These are phyloP conservation scores for Argentina silus DNA, from an alignment of 2,797 vertebrate species.

Conservation along the genomic window DNA sequence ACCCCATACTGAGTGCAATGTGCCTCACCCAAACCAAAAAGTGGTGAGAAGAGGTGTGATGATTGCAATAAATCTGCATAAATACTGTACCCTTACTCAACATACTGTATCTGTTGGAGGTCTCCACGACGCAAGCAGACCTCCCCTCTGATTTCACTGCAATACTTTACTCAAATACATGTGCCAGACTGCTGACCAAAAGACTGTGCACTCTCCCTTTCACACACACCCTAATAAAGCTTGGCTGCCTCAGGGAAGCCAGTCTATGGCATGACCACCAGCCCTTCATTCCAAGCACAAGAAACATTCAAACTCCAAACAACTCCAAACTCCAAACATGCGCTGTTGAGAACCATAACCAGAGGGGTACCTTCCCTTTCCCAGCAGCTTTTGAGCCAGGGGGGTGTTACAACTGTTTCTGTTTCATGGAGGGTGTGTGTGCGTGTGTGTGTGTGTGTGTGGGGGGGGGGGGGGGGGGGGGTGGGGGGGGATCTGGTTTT, in stretches of 20 bases:
- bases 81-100: too few species aligned
- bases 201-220: too few species aligned
- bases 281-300: not conserved
- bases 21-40: not conserved
- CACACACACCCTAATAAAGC: too few species aligned
- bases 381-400: not conserved
- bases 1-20: not conserved
- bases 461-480: too few species aligned
- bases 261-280: not conserved
- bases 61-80: not conserved
- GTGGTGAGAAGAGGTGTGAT: not conserved
- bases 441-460: too few species aligned
- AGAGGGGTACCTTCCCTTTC: not conserved
- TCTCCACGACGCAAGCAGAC: too few species aligned
- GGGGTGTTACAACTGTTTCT: not conserved
- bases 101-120: too few species aligned
- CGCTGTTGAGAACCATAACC: not conserved
- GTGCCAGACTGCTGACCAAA: not conserved
- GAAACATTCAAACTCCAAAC: too few species aligned
- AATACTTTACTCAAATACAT: not conserved
- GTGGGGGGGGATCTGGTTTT: slow-evolving; percentile 21
- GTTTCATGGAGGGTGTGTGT: too few species aligned
- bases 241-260: not conserved
- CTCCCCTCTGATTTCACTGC: too few species aligned
- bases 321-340: not conserved